A percentile compares a stretch with the other conserved stretches of the same genome.
These are phyloP conservation scores for Gyrodactylus bullatarudis DNA, from an alignment of 1,140 invertebrate species.

Conservation along the genomic window DNA sequence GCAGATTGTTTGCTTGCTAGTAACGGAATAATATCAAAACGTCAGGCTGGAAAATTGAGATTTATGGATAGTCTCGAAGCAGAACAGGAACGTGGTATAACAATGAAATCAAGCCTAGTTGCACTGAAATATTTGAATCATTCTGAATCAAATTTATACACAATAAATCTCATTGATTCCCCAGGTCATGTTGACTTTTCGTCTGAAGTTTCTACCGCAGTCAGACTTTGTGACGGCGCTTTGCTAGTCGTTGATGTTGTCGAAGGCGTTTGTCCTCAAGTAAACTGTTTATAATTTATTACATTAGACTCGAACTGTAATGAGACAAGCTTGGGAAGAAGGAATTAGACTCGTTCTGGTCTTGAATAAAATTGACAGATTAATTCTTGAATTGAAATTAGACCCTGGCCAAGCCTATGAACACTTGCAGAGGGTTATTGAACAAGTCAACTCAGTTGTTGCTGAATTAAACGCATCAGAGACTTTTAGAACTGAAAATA, in stretches of 20 bases:
- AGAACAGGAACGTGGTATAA: slow-evolving; percentile 81
- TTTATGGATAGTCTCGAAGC: slow-evolving; percentile 77
- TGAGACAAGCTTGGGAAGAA: slow-evolving; percentile 90
- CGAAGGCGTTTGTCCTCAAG: slow-evolving; percentile 27
- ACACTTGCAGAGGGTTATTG: slow-evolving; percentile 95
- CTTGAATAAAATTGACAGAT: slow-evolving; percentile 99
- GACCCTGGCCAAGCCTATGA: slow-evolving; percentile 76
- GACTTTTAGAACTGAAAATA: neutral
- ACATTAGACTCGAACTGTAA: slow-evolving; percentile 74
- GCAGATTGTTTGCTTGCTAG: slow-evolving; percentile 70
- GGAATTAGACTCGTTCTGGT: slow-evolving; percentile 92
- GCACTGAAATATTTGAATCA: slow-evolving; percentile 25
- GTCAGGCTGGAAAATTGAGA: slow-evolving; percentile 42
- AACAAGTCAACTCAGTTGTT: slow-evolving; percentile 98
- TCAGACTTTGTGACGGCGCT: slow-evolving; percentile 90
- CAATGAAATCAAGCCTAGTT: slow-evolving; percentile 92
- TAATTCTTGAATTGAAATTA: slow-evolving; percentile 63
- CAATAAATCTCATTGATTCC: slow-evolving; percentile 94
- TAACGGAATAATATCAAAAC: slow-evolving; percentile 71
- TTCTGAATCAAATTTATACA: slow-evolving; percentile 40
- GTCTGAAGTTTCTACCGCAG: slow-evolving; percentile 73
- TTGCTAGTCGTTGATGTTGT: slow-evolving; percentile 88
- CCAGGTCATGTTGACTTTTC: slow-evolving; percentile 98
- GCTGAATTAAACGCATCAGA: slow-evolving; percentile 20
- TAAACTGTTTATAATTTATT: neutral